Evolutionary conservation across 2,113 vertebrate genomes (phyloP).

Genomic region (Xiphophorus couchianus): DNA sequence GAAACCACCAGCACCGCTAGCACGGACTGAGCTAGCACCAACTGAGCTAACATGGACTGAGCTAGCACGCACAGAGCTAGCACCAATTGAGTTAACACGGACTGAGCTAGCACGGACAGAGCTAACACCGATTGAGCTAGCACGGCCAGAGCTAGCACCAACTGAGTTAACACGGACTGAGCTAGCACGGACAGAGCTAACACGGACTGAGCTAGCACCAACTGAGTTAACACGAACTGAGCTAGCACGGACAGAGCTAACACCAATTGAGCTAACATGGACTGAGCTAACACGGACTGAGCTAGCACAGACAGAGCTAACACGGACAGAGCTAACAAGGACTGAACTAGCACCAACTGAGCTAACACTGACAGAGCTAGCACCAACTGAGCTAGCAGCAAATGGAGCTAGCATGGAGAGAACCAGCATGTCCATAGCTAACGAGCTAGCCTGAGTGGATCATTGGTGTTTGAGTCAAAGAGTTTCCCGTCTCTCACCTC

Average conservation of each 20-base stretch:
- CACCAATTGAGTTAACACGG: not conserved
- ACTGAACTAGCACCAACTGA: no score
- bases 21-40: not conserved
- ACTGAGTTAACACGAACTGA: not conserved
- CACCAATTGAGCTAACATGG: no score
- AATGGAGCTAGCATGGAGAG: not conserved
- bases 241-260: no score
- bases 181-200: not conserved
- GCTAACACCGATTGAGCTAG: no score
- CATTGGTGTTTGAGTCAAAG: not conserved
- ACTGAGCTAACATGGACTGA: not conserved
- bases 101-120: no score
- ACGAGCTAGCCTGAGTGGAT: no score
- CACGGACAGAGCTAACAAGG: no score
- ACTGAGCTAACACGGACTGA: not conserved
- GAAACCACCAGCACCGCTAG: no score
- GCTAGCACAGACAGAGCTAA: not conserved
- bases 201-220: not conserved
- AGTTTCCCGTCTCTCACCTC: constrained; percentile 59
- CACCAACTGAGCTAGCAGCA: no score
- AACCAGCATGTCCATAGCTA: not conserved
- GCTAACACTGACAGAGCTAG: not conserved
- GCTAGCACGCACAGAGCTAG: not conserved
- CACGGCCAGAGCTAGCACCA: not conserved
- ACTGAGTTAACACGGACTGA: not conserved